Evolutionary conservation across 1,140 invertebrate genomes (phyloP).

Genomic region (Conus betulinus): DNA sequence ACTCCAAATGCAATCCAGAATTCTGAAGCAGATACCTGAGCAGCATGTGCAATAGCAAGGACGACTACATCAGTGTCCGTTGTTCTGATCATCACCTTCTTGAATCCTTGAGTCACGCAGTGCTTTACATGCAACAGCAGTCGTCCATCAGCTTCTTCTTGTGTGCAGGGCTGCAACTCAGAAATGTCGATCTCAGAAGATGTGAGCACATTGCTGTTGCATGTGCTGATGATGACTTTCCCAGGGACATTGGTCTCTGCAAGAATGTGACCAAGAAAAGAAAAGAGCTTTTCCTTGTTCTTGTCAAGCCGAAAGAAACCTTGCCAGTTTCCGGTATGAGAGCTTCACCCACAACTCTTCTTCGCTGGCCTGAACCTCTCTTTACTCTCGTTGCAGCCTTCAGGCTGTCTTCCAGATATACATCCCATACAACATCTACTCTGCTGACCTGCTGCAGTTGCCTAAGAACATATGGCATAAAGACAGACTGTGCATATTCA

Average conservation of each 20-base stretch:
- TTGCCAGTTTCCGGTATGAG: neutral
- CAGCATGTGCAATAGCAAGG: too few relatives aligned
- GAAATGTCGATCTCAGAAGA: too few relatives aligned
- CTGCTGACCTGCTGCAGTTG: neutral
- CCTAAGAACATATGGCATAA: neutral
- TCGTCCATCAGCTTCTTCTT: conserved; percentile 17
- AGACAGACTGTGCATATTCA: neutral
- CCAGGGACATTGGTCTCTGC: too few relatives aligned
- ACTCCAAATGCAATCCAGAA: conserved; percentile 21
- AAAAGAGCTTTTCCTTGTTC: conserved; percentile 14
- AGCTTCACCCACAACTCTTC: neutral
- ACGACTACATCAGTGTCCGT: conserved; percentile 14
- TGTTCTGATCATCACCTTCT: neutral
- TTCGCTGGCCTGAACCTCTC: neutral
- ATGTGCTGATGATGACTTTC: neutral
- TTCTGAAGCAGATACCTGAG: neutral
- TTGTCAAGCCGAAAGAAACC: neutral
- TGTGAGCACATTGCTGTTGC: neutral
- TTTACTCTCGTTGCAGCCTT: neutral
- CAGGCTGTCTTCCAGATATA: neutral
- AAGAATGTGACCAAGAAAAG: neutral
- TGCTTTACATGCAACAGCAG: too few relatives aligned
- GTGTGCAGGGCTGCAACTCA: neutral
- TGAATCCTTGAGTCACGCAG: neutral
- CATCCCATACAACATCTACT: conserved; percentile 11